phyloP scores from a whole-genome alignment of 2,888 invertebrate species.

The Crossocerus cetratus region DNA sequence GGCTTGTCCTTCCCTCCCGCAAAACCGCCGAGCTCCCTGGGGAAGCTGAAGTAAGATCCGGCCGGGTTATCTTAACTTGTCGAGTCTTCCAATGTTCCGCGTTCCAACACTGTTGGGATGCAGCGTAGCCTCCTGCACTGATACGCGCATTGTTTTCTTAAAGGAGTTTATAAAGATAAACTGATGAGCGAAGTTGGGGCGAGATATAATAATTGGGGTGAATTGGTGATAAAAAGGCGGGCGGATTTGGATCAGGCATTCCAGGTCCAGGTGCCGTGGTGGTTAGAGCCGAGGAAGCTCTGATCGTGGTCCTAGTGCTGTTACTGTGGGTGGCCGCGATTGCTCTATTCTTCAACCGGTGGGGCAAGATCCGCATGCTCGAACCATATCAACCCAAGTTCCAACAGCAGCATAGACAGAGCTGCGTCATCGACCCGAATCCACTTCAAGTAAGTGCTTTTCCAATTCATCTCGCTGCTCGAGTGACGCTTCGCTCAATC shows the following conservation, averaged over 20 bases:
- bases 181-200: too few species aligned
- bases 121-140: too few species aligned
- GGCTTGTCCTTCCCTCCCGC: neutral
- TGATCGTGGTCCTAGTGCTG: constrained; percentile 89
- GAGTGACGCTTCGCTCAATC: too few species aligned
- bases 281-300: constrained; percentile 90
- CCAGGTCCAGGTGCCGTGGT: constrained; percentile 80
- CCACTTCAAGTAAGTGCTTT: constrained; percentile 63
- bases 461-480: neutral
- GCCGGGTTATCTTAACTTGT: too few species aligned
- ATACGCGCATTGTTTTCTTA: too few species aligned
- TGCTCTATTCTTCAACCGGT: constrained; percentile 92
- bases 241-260: constrained; percentile 37
- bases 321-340: constrained; percentile 92
- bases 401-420: constrained; percentile 88
- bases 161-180: too few species aligned
- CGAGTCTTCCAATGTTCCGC: too few species aligned
- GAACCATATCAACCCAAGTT: constrained; percentile 95
- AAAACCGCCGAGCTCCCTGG: neutral
- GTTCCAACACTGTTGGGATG: too few species aligned
- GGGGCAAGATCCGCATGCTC: constrained; percentile 95
- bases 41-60: too few species aligned
- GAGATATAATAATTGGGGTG: too few species aligned
- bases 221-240: too few species aligned
- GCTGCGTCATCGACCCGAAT: constrained; percentile 66